Evolutionary conservation across 1,140 invertebrate species (phyloP).

Genomic region (Aphelenchoides avenae): DNA sequence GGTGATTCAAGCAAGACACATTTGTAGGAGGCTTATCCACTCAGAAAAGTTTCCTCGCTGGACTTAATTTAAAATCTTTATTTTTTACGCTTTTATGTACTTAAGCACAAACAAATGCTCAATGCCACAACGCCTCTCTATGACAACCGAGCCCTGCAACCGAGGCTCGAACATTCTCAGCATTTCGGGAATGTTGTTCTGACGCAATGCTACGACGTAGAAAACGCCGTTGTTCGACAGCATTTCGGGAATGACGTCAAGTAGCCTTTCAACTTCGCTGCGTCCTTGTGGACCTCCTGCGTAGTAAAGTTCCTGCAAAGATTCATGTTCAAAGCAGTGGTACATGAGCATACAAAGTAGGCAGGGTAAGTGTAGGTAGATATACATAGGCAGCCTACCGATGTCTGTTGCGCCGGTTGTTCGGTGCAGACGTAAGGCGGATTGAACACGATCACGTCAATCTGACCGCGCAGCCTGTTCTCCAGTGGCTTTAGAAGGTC

Average conservation of each 20-base stretch:
- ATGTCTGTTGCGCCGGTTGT: constrained; percentile 18
- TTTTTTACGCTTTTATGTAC: constrained; percentile 17
- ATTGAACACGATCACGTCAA: constrained; percentile 88
- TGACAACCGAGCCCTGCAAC: constrained; percentile 24
- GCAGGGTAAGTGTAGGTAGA: constrained; percentile 8
- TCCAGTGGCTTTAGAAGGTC: constrained; percentile 8
- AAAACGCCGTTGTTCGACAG: constrained; percentile 41
- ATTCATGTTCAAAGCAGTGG: not conserved
- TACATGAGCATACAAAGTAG: not conserved
- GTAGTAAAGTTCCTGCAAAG: constrained; percentile 41
- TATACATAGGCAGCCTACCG: not conserved
- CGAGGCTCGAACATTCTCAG: constrained; percentile 10
- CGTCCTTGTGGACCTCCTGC: constrained; percentile 42
- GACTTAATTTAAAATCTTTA: too few species aligned
- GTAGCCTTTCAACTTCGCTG: constrained; percentile 32
- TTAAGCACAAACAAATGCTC: constrained; percentile 46
- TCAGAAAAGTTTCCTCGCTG: too few species aligned
- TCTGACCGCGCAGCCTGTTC: constrained; percentile 18
- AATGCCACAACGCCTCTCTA: constrained; percentile 47
- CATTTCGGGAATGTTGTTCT: constrained; percentile 32
- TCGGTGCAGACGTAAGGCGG: constrained; percentile 89
- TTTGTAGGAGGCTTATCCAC: too few species aligned
- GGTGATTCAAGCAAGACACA: too few species aligned
- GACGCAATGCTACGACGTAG: constrained; percentile 47
- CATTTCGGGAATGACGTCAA: constrained; percentile 33